Conservation (phyloP, 2,888 invertebrate species). For the Polietes domitor region DNA sequence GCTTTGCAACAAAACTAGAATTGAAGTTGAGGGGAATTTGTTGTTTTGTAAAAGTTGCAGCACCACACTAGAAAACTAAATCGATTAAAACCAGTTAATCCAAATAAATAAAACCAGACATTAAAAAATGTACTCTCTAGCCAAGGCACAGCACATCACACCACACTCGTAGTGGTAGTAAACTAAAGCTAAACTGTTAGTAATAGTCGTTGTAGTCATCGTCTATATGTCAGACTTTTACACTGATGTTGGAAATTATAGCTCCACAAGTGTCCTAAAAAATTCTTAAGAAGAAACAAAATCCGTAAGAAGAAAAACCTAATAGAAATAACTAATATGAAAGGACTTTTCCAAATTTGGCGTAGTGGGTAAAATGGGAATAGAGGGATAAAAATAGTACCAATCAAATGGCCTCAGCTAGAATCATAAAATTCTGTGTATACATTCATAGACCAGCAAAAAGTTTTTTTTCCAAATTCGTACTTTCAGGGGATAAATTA, state of each 20-base stretch:
- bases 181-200: conserved; percentile 6
- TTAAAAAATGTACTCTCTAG: not conserved
- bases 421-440: too few relatives aligned
- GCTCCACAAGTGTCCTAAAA: too few relatives aligned
- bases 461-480: too few relatives aligned
- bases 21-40: not conserved
- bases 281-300: too few relatives aligned
- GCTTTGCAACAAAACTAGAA: not conserved
- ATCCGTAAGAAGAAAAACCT: too few relatives aligned
- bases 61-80: conserved; percentile 51
- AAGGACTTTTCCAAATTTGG: too few relatives aligned
- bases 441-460: too few relatives aligned
- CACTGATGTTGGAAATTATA: conserved; percentile 8
- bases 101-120: conserved; percentile 43
- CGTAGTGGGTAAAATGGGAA: too few relatives aligned
- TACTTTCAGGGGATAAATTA: too few relatives aligned
- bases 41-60: conserved; percentile 55
- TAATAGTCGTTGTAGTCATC: not conserved
- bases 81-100: conserved; percentile 66
- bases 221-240: not conserved
- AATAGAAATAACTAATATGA: too few relatives aligned
- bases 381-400: too few relatives aligned
- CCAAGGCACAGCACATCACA: not conserved
- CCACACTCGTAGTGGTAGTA: not conserved
- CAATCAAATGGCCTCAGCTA: too few relatives aligned